Evolutionary conservation across 2,888 invertebrate genomes (phyloP).

Genomic region (Eupeodes latifasciatus): DNA sequence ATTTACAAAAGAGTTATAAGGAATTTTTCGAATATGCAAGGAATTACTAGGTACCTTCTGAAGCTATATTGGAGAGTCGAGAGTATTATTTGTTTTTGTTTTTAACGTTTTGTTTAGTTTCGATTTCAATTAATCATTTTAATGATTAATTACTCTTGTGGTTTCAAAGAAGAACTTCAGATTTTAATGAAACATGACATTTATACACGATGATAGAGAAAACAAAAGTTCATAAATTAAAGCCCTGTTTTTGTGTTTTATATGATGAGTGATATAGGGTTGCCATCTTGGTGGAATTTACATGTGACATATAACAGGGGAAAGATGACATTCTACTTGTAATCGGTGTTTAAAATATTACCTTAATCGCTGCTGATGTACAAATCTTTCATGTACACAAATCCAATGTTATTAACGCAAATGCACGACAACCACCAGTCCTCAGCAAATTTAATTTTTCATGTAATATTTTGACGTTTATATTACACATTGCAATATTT

Average conservation of each 20-base stretch:
- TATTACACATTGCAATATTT: too few relatives aligned
- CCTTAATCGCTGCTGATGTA: too few relatives aligned
- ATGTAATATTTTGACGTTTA: too few relatives aligned
- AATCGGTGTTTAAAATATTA: too few relatives aligned
- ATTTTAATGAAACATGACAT: constrained; percentile 12
- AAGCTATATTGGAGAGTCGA: too few relatives aligned
- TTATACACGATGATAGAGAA: background rate
- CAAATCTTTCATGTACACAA: too few relatives aligned
- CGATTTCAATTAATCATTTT: constrained; percentile 72
- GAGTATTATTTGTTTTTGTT: constrained; percentile 30
- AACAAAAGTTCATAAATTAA: background rate
- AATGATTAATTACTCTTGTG: constrained; percentile 52
- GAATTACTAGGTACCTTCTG: constrained; percentile 17
- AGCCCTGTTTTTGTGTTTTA: background rate
- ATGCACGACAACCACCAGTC: too few relatives aligned
- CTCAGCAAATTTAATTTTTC: too few relatives aligned
- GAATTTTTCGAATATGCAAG: constrained; percentile 50
- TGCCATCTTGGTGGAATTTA: too few relatives aligned
- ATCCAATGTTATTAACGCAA: too few relatives aligned
- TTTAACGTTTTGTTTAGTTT: constrained; percentile 41
- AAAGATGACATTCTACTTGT: too few relatives aligned
- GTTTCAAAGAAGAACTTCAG: background rate
- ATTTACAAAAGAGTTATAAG: constrained; percentile 29
- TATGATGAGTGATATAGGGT: background rate
- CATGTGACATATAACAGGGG: too few relatives aligned